Conservation (phyloP, 2,888 invertebrate species). For the Drosophila greeni region DNA sequence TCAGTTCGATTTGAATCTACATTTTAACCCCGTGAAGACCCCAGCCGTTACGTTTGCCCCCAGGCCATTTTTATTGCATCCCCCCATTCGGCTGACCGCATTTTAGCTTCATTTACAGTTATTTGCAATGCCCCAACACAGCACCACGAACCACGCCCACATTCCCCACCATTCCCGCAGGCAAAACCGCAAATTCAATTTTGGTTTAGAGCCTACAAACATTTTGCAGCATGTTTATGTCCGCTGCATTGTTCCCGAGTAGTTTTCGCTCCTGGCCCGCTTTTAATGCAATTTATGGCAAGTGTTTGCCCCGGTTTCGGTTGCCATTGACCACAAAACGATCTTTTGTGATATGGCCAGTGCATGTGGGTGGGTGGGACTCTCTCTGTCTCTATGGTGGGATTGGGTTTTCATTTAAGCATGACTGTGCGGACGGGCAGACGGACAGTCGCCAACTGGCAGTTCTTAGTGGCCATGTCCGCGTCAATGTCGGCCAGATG, state of each 20-base stretch:
- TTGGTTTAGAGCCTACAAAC: constrained; percentile 62
- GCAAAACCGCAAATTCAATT: constrained; percentile 70
- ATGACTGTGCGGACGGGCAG: constrained; percentile 3
- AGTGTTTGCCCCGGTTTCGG: constrained; percentile 61
- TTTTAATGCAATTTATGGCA: constrained; percentile 68
- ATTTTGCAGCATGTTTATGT: constrained; percentile 52
- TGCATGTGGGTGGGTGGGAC: constrained; percentile 2
- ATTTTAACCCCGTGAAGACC: constrained; percentile 3
- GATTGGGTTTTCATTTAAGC: constrained; percentile 18
- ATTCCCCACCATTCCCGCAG: constrained; percentile 2
- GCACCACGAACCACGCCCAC: constrained; percentile 4
- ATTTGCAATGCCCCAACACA: constrained; percentile 50
- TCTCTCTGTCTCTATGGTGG: background rate
- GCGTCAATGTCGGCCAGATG: constrained; percentile 14
- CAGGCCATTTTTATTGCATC: constrained; percentile 39
- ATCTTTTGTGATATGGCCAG: constrained; percentile 48
- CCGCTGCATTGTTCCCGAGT: constrained; percentile 25
- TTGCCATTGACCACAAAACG: constrained; percentile 51
- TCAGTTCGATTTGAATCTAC: background rate
- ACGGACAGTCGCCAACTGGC: constrained; percentile 17
- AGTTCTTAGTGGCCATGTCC: constrained; percentile 32
- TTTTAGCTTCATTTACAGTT: constrained; percentile 72
- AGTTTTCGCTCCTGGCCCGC: constrained; percentile 34
- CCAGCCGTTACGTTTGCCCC: background rate
- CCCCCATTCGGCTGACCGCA: constrained; percentile 60